A percentile compares a stretch with the other conserved stretches of the same genome.
Evolutionary conservation across 2,797 vertebrate genomes (phyloP).

Genomic region (Lepilemur ruficaudatus): DNA sequence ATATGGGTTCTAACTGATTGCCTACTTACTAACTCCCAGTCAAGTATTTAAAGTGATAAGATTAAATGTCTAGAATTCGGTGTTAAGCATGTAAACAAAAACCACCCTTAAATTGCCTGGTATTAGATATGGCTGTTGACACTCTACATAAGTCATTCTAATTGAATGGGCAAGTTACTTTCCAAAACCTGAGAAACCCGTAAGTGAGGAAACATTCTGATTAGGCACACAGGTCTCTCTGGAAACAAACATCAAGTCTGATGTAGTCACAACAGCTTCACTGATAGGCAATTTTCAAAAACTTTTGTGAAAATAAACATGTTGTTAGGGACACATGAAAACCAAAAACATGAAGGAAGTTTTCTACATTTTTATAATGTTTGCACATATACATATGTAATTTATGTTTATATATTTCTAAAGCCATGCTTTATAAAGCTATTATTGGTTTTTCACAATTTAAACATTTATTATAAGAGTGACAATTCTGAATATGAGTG

Average conservation of each 20-base stretch:
- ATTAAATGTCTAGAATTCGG: constrained; percentile 68
- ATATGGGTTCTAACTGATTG: neutral
- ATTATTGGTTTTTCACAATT: neutral
- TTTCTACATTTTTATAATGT: constrained; percentile 16
- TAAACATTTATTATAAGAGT: constrained; percentile 43
- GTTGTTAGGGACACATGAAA: neutral
- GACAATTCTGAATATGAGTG: neutral
- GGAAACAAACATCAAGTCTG: constrained; percentile 17
- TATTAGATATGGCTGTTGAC: constrained; percentile 70
- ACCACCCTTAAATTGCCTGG: constrained; percentile 47
- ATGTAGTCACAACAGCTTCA: neutral
- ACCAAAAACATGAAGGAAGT: neutral
- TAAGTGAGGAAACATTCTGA: constrained; percentile 56
- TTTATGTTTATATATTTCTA: constrained; percentile 6
- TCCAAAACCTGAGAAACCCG: constrained; percentile 35
- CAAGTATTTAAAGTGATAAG: constrained; percentile 73
- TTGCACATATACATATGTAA: neutral
- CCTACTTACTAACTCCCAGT: constrained; percentile 48
- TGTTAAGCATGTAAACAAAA: constrained; percentile 76
- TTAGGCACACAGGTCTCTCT: constrained; percentile 26
- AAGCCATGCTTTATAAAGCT: neutral
- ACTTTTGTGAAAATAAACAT: constrained; percentile 28
- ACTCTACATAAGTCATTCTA: constrained; percentile 60
- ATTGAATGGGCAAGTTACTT: constrained; percentile 48
- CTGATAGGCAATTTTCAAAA: constrained; percentile 41